Evolutionary conservation across 2,888 invertebrate genomes (phyloP).

Genomic region (Eudasyphora cyanicolor): DNA sequence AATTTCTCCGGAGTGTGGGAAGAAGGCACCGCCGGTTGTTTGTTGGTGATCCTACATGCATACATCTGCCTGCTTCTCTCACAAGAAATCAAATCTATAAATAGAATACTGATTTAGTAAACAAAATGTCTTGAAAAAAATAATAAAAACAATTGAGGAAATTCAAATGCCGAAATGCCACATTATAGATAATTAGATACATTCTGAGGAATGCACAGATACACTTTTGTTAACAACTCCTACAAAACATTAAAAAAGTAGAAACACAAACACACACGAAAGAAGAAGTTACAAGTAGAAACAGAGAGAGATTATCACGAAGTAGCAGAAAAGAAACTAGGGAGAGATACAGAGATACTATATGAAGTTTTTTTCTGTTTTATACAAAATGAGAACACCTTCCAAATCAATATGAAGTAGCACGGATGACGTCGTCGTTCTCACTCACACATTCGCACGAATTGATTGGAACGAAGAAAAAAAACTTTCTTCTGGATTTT

Average conservation of each 20-base stretch:
- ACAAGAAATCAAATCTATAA: background rate
- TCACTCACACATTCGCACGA: conserved; percentile 45
- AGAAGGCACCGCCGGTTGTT: conserved; percentile 26
- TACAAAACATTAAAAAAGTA: background rate
- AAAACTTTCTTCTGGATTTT: conserved; percentile 57
- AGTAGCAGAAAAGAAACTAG: background rate
- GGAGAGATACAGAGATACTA: conserved; percentile 10
- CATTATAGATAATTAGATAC: conserved; percentile 25
- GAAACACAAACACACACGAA: background rate
- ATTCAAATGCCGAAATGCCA: background rate
- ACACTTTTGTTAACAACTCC: background rate
- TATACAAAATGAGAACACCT: conserved; percentile 31
- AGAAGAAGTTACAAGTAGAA: conserved; percentile 8
- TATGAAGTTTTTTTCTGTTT: conserved; percentile 9
- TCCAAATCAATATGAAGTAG: conserved; percentile 45
- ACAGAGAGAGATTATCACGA: conserved; percentile 3
- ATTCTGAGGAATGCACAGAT: background rate
- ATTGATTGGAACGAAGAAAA: conserved; percentile 11
- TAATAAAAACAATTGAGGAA: background rate
- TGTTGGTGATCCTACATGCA: background rate
- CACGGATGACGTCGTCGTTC: conserved; percentile 58
- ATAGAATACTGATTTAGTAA: conserved; percentile 37
- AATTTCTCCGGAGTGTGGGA: background rate
- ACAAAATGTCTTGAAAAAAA: conserved; percentile 33
- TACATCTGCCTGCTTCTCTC: background rate